A percentile compares a stretch with the other conserved stretches of the same genome.
Conservation (phyloP, 2,797 vertebrate genomes). For the Pseudomugil gertrudae region DNA sequence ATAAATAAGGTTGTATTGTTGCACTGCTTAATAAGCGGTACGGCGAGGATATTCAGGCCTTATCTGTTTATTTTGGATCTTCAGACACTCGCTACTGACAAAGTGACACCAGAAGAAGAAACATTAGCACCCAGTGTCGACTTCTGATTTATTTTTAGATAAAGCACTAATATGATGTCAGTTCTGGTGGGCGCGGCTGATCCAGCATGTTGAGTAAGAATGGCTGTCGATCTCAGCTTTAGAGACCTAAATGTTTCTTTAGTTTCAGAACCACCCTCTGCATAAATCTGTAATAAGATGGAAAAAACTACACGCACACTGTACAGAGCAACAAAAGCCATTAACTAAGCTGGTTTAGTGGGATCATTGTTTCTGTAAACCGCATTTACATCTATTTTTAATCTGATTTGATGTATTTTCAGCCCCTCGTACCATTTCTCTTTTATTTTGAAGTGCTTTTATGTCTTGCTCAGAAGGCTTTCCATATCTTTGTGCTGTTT, state of each 20-base stretch:
- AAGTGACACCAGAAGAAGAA: neutral
- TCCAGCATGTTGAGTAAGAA: neutral
- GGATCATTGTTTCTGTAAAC: constrained; percentile 36
- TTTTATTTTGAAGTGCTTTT: constrained; percentile 25
- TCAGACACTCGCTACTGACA: neutral
- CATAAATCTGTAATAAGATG: neutral
- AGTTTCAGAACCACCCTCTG: neutral
- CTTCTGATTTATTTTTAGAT: neutral
- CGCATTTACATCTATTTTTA: constrained; percentile 5
- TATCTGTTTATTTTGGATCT: no score
- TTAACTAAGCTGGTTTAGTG: constrained; percentile 18
- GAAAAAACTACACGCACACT: neutral
- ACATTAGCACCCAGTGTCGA: neutral
- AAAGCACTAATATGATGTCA: neutral
- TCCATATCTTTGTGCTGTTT: constrained; percentile 17
- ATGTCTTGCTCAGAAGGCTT: constrained; percentile 1
- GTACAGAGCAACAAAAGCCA: neutral
- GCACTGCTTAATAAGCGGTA: no score
- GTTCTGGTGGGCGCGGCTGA: neutral
- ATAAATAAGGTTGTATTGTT: neutral
- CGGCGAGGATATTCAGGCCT: no score
- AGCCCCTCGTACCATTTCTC: neutral
- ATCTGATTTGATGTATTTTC: neutral
- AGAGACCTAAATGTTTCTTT: constrained; percentile 4
- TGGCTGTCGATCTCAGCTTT: no score